Evolutionary conservation across 2,797 vertebrate genomes (phyloP).

Genomic region (Eidolon dupreanum): DNA sequence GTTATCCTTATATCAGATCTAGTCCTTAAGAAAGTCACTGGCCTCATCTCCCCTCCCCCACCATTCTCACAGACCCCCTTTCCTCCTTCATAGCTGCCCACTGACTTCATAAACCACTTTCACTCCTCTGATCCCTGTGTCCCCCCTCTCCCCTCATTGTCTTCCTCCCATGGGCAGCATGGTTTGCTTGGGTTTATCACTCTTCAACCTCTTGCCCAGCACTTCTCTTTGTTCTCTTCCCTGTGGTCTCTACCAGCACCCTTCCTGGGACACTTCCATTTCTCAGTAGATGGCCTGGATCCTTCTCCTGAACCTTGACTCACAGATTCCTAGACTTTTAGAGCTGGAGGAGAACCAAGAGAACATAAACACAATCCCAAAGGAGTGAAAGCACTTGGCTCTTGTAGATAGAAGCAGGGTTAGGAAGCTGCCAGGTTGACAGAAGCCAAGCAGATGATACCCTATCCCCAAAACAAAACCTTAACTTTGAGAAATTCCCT

Average conservation of each 20-base stretch:
- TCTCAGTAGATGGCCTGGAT: neutral
- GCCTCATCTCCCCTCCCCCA: neutral
- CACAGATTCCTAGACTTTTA: neutral
- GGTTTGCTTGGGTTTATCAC: neutral
- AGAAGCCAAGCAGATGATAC: neutral
- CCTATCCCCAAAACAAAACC: neutral
- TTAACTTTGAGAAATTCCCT: neutral
- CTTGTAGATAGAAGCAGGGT: neutral
- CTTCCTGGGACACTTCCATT: neutral
- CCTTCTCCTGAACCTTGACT: neutral
- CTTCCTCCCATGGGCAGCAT: neutral
- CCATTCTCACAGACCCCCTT: neutral
- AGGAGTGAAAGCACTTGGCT: neutral
- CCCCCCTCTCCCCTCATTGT: rapidly evolving
- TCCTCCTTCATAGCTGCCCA: neutral
- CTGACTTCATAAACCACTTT: neutral
- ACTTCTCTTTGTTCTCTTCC: neutral
- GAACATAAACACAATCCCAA: neutral
- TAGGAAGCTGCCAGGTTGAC: neutral
- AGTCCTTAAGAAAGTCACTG: conserved; percentile 26
- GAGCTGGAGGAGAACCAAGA: neutral
- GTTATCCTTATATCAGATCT: neutral
- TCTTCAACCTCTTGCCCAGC: neutral
- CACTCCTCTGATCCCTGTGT: neutral
- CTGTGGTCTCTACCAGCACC: neutral